Conservation (phyloP, 2,888 invertebrate species). For the Dorcus hopei region DNA sequence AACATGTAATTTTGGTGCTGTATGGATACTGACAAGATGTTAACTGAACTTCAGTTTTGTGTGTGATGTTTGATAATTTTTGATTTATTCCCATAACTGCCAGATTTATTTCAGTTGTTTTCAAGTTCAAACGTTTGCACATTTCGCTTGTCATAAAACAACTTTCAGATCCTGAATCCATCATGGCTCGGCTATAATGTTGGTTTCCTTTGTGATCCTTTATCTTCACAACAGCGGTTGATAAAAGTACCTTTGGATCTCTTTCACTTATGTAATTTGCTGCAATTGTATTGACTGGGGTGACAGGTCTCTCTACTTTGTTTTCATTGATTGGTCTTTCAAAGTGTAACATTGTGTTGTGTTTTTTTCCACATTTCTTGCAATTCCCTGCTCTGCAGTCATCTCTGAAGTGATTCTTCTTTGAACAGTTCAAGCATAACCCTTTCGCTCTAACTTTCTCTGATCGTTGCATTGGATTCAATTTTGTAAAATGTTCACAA, state of each 20-base stretch:
- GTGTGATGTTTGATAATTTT: background rate
- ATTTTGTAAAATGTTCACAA: too few species aligned
- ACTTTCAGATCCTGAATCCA: conserved; percentile 24
- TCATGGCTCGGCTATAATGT: conserved; percentile 15
- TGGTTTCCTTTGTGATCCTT: conserved; percentile 10
- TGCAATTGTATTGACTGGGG: too few species aligned
- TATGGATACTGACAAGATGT: background rate
- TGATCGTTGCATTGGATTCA: too few species aligned
- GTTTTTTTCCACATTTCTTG: too few species aligned
- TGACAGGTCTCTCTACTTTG: too few species aligned
- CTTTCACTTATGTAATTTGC: too few species aligned
- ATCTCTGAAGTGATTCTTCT: too few species aligned
- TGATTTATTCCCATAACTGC: background rate
- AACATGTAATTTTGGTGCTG: background rate
- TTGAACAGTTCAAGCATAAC: too few species aligned
- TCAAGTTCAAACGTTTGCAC: background rate
- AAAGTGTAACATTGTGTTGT: too few species aligned
- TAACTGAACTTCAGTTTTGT: background rate
- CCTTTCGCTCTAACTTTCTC: too few species aligned
- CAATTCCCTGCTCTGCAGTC: too few species aligned
- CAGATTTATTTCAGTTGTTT: background rate
- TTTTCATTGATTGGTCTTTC: too few species aligned
- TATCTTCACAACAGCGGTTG: conserved; percentile 20
- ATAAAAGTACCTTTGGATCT: background rate
- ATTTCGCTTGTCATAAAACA: conserved; percentile 16